Base-by-base conservation (phyloP, 2,888 invertebrate species). In the Caenorhabditis sinica region DNA sequence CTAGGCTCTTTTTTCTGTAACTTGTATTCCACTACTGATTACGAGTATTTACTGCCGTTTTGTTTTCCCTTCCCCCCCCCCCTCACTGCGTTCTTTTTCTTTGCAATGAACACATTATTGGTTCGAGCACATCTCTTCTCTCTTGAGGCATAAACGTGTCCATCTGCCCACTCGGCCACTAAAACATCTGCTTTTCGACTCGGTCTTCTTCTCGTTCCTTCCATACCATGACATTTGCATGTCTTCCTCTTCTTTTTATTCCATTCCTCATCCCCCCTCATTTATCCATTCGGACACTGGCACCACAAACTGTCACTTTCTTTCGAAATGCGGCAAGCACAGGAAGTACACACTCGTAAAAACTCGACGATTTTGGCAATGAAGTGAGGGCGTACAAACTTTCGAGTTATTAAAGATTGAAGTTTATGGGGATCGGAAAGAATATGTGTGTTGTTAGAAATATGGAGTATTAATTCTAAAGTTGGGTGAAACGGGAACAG, bases 111-210 rank as follows among this genome's bases (percentile, higher is more conserved):
- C 75, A 53, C 75, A 63, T 71, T 71, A 69, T 68, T 66, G 49
- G 58, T 61, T 49, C 25, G 49, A 45, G 53, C 49, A 60, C 60
- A 68, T 74, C 63, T 75, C 69, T 75, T 74, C 63, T 75, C 75
- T 82, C 69, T 65, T 72, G 66, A 76, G 45, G 79, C 79, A 79
- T 79, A 79, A 79, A 79, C 72, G 65, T 58, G 53, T 77, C 66
- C 82, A 76, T 77, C 77, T 83, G 72, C 77, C 65, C 51, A 15
- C 20, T 30, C 45, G 72, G 20, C 77, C 75, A 83, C 77, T 83
- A 83, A 83, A 83, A 83, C 83, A 83, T 83, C 83, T 83, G 83
- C 83, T 72, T 77, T 83, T 82, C 75, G 71, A 49, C 68, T 75
- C 74, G 40, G 61, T 40, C 63, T 65, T 65, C 65, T n/a, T 65